Percentiles rank a stretch among this genome's conserved stretches.
phyloP scores from a whole-genome alignment of 1,140 invertebrate genomes.

The Drosophila busckii region DNA sequence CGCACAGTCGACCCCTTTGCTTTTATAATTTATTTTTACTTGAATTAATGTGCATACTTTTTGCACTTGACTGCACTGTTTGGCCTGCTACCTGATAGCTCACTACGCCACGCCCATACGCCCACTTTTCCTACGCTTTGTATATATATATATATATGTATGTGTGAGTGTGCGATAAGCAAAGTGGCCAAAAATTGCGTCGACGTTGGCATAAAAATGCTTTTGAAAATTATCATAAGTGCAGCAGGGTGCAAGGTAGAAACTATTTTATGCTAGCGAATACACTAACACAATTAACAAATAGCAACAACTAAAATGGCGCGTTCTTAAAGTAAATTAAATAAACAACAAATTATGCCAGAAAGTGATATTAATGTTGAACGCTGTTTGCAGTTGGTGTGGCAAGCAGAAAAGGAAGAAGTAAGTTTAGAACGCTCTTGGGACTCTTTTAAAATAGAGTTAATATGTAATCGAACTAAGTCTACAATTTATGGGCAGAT shows the following conservation, averaged over 20 bases:
- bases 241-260: conserved; percentile 14
- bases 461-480: too few species aligned
- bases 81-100: conserved; percentile 63
- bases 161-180: conserved; percentile 32
- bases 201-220: conserved; percentile 50
- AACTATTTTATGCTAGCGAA: conserved; percentile 20
- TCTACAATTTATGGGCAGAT: too few species aligned
- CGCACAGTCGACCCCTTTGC: conserved; percentile 40
- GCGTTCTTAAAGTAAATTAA: too few species aligned
- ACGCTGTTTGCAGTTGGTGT: too few species aligned
- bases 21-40: conserved; percentile 76
- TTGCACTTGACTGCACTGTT: conserved; percentile 71
- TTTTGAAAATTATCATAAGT: conserved; percentile 59
- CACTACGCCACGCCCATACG: not conserved
- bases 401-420: too few species aligned
- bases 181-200: conserved; percentile 42
- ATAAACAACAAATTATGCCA: too few species aligned
- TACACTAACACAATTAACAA: too few species aligned
- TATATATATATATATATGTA: not conserved
- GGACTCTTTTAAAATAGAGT: too few species aligned
- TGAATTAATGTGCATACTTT: conserved; percentile 77
- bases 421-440: too few species aligned
- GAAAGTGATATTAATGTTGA: too few species aligned
- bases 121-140: not conserved
- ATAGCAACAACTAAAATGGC: too few species aligned